Percentiles rank a stretch among this genome's conserved stretches.
Conservation (phyloP, 1,140 invertebrate genomes). For the Drosophila murphyi region DNA sequence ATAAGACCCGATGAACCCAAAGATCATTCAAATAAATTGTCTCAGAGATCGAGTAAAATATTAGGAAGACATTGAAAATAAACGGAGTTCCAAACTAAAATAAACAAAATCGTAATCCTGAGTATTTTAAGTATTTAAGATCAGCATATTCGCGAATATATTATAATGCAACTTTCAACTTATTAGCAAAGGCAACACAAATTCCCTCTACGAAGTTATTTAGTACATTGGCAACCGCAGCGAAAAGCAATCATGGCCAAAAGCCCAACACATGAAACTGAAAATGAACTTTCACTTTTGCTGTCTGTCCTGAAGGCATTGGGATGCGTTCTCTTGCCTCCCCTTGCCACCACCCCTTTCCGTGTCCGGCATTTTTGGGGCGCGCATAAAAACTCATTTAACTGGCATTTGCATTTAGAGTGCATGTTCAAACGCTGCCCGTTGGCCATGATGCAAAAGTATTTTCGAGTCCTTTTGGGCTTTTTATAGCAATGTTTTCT, state of each 20-base stretch:
- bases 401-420: slow-evolving; percentile 80
- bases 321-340: neutral
- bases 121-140: too few species aligned
- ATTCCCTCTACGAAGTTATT: neutral
- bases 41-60: neutral
- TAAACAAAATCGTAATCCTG: neutral
- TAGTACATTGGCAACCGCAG: neutral
- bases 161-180: too few species aligned
- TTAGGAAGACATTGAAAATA: neutral
- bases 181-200: too few species aligned
- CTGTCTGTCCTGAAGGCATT: neutral
- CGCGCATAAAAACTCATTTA: slow-evolving; percentile 77
- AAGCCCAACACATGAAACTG: slow-evolving; percentile 14
- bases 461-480: slow-evolving; percentile 15
- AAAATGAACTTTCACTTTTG: slow-evolving; percentile 67
- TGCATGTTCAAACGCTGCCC: slow-evolving; percentile 55
- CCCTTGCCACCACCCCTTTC: neutral
- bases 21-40: neutral
- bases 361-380: slow-evolving; percentile 7
- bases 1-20: slow-evolving; percentile 41
- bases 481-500: slow-evolving; percentile 8
- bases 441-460: slow-evolving; percentile 20
- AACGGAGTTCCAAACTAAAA: neutral
- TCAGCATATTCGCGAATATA: too few species aligned
- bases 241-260: slow-evolving; percentile 2